These are phyloP conservation scores for mouse (Mus musculus) DNA, from an alignment of 2,113 vertebrate species.

Conservation along the genomic window DNA sequence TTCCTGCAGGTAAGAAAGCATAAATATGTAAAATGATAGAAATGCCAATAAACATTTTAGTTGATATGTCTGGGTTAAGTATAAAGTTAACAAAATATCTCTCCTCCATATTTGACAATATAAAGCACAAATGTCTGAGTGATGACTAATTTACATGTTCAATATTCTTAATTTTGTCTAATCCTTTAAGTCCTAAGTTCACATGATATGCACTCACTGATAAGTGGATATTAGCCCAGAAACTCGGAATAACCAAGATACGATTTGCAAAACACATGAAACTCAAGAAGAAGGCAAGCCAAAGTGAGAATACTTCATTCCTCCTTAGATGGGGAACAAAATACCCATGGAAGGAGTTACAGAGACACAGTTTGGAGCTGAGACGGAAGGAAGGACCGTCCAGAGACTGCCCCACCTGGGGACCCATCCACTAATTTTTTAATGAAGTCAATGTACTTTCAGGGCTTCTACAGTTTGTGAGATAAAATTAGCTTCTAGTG, in stretches of 20 bases:
- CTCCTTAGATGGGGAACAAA: too few species aligned
- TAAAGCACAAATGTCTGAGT: slow-evolving; percentile 15
- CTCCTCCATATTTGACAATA: not conserved
- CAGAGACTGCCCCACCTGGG: too few species aligned
- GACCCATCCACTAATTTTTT: not conserved
- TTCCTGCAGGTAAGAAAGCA: not conserved
- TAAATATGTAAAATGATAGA: slow-evolving; percentile 1
- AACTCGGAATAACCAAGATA: too few species aligned
- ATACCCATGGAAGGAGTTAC: too few species aligned
- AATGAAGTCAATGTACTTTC: not conserved
- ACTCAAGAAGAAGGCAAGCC: too few species aligned
- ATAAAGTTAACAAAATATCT: not conserved
- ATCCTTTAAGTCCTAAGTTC: not conserved
- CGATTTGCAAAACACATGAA: too few species aligned
- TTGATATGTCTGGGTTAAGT: not conserved
- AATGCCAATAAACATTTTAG: not conserved
- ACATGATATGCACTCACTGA: not conserved
- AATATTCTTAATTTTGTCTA: not conserved
- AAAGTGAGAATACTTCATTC: too few species aligned
- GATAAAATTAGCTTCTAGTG: not conserved
- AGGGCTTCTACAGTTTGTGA: not conserved
- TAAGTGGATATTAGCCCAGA: too few species aligned
- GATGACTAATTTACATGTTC: not conserved
- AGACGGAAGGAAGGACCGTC: too few species aligned
- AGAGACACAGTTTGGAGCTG: too few species aligned